Evolutionary conservation across 2,888 invertebrate genomes (phyloP).

Genomic region (Laspeyria flexula): DNA sequence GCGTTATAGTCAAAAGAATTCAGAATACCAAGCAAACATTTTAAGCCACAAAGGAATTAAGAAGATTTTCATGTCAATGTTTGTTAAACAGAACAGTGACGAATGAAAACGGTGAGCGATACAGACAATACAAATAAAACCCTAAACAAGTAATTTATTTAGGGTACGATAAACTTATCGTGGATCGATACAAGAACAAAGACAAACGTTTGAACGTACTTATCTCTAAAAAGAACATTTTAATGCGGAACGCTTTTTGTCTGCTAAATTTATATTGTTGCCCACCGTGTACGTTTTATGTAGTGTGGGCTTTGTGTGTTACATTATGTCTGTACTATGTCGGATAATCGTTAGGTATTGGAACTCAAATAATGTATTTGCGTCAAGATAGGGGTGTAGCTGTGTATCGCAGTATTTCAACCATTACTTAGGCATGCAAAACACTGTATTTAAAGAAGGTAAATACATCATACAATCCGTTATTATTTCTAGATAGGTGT

Average conservation of each 20-base stretch:
- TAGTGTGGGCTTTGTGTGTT: neutral
- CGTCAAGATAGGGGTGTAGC: too few species aligned
- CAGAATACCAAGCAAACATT: too few species aligned
- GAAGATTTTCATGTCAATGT: conserved; percentile 9
- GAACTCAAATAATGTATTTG: too few species aligned
- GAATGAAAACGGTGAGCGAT: conserved; percentile 18
- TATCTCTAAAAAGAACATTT: conserved; percentile 3
- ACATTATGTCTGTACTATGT: too few species aligned
- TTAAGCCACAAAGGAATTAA: conserved; percentile 7
- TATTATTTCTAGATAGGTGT: too few species aligned
- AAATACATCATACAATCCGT: too few species aligned
- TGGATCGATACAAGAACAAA: conserved; percentile 23
- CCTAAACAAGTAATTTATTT: conserved; percentile 32
- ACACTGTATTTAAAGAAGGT: too few species aligned
- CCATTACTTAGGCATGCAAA: too few species aligned
- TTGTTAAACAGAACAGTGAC: conserved; percentile 26
- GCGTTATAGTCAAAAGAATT: too few species aligned
- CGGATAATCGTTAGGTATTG: too few species aligned
- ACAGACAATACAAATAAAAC: conserved; percentile 32
- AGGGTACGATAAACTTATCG: conserved; percentile 30
- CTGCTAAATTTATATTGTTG: neutral
- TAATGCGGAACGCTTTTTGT: neutral
- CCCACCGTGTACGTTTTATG: neutral
- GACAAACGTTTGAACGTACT: conserved; percentile 5
- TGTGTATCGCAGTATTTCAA: too few species aligned